Percentiles rank a stretch among this genome's conserved stretches.
Evolutionary conservation across 53 echinoderm and acorn worm species (phyloP).

Genomic region (Astropecten irregularis): DNA sequence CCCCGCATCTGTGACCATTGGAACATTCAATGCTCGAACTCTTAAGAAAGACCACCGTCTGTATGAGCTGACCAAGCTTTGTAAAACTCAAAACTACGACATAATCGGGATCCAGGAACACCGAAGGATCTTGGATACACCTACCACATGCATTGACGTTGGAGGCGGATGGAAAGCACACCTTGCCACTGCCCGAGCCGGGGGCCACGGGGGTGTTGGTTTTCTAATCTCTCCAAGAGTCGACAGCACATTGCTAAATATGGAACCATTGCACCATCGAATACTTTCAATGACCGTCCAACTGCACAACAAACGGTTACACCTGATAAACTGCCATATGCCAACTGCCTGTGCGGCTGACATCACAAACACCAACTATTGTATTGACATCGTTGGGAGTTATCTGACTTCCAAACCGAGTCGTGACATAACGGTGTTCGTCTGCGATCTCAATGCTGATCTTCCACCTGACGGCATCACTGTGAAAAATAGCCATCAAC

Average conservation of each 20-base stretch:
- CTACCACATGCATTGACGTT: conserved; percentile 6
- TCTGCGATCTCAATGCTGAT: conserved; percentile 31
- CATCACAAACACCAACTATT: not conserved
- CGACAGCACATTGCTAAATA: not conserved
- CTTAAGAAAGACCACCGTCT: conserved; percentile 13
- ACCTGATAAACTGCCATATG: conserved; percentile 22
- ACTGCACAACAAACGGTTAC: not conserved
- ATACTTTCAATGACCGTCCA: conserved; percentile 15
- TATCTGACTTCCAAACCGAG: conserved; percentile 38
- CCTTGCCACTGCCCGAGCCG: conserved; percentile 23
- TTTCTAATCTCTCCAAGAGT: conserved; percentile 7
- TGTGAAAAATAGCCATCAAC: conserved; percentile 12
- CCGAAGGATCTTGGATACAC: not conserved
- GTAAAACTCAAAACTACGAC: conserved; percentile 5
- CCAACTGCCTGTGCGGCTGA: conserved; percentile 30
- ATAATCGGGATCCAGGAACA: conserved; percentile 1
- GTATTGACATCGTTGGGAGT: conserved; percentile 7
- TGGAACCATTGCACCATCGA: conserved; percentile 8
- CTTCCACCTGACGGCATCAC: conserved; percentile 13
- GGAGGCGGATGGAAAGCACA: conserved; percentile 27
- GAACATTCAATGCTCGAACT: conserved; percentile 41
- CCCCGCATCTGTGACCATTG: conserved; percentile 46
- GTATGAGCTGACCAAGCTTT: conserved; percentile 30
- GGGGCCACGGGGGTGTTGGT: conserved; percentile 1
- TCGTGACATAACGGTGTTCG: conserved; percentile 26